phyloP scores from a whole-genome alignment of 2,113 vertebrate species.

The Cochlearius cochlearius region DNA sequence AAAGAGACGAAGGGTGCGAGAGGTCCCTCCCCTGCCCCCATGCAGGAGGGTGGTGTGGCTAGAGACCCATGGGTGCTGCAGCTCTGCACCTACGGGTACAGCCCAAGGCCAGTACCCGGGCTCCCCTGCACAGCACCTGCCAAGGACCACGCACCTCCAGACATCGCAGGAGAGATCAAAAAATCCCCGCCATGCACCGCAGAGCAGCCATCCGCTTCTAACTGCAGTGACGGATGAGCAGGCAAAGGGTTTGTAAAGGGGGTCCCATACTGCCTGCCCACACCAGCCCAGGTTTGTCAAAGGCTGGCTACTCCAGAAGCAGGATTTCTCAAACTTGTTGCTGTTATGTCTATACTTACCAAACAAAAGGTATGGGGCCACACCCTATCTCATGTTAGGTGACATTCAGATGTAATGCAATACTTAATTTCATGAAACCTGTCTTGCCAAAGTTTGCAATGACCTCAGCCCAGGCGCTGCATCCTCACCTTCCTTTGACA shows the following conservation, averaged over 20 bases:
- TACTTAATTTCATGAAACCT: neutral
- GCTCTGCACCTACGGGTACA: neutral
- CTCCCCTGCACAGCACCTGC: neutral
- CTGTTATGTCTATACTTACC: neutral
- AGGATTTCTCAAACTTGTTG: neutral
- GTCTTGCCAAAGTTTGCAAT: neutral
- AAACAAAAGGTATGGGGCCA: neutral
- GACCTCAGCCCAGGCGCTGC: neutral
- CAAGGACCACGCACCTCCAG: neutral
- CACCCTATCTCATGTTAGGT: neutral
- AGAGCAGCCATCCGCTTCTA: neutral
- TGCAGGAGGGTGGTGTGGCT: neutral
- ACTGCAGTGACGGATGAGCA: rapidly evolving
- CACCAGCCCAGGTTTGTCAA: neutral
- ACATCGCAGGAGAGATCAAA: neutral
- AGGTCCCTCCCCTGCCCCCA: neutral
- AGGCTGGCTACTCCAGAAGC: neutral
- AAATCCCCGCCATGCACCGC: rapidly evolving
- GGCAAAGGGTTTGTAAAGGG: neutral
- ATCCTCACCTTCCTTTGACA: neutral
- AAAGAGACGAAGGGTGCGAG: neutral
- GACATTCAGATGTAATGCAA: neutral
- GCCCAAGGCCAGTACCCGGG: rapidly evolving
- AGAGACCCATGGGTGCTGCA: neutral
- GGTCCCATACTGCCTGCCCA: neutral